These are phyloP conservation scores for Chrysotoxum bicinctum DNA, from an alignment of 2,888 invertebrate species.

Conservation along the genomic window DNA sequence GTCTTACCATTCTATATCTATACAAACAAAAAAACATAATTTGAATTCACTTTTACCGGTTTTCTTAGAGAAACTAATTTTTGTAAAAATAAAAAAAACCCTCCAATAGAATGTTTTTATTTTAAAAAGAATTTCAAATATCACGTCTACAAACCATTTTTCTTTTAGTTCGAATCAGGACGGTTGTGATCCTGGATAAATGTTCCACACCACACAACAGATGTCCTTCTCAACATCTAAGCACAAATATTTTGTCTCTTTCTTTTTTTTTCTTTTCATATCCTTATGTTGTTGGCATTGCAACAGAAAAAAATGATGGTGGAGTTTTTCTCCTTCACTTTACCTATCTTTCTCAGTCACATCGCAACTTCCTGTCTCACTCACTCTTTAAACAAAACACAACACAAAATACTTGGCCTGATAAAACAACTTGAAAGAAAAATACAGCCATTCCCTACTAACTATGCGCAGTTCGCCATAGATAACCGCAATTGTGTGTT, in stretches of 20 bases:
- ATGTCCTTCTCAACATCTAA: conserved; percentile 52
- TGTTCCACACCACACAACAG: conserved; percentile 22
- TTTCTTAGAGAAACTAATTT: not conserved
- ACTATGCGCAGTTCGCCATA: conserved; percentile 68
- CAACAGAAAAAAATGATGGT: conserved; percentile 44
- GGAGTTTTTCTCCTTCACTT: conserved; percentile 29
- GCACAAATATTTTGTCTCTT: not conserved
- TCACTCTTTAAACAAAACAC: conserved; percentile 30
- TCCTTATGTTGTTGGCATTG: conserved; percentile 61
- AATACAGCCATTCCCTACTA: conserved; percentile 59
- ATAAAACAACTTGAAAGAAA: conserved; percentile 13
- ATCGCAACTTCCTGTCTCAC: conserved; percentile 2
- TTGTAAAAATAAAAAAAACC: not conserved
- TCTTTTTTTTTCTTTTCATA: conserved; percentile 35
- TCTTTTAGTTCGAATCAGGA: too few species aligned
- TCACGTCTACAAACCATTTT: conserved; percentile 34
- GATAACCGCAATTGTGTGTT: conserved; percentile 68
- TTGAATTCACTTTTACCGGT: too few species aligned
- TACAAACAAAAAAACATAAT: too few species aligned
- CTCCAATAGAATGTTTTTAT: not conserved
- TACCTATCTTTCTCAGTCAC: not conserved
- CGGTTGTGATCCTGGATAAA: conserved; percentile 59
- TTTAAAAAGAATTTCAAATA: not conserved
- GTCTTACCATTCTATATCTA: too few species aligned
- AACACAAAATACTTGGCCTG: conserved; percentile 17